phyloP scores from a whole-genome alignment of 2,113 vertebrate genomes.

The Carassius carassius region DNA sequence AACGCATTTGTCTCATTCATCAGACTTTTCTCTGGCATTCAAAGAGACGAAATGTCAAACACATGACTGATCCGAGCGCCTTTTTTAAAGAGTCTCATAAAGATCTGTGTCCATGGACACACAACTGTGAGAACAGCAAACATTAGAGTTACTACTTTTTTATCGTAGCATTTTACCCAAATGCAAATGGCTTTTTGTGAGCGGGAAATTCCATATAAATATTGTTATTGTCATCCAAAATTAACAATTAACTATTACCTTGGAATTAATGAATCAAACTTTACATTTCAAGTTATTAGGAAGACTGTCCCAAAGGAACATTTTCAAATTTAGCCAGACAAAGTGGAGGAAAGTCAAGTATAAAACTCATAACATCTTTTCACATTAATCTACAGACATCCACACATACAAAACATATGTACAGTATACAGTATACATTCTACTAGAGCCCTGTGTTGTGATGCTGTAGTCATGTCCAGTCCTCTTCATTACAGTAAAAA shows the following conservation, averaged over 20 bases:
- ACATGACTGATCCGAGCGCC: slow-evolving; percentile 15
- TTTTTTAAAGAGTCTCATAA: slow-evolving; percentile 46
- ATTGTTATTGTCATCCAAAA: background rate
- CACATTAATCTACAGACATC: slow-evolving; percentile 41
- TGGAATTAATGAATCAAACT: slow-evolving; percentile 15
- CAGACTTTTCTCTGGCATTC: slow-evolving; percentile 3
- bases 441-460: background rate
- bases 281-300: slow-evolving; percentile 37
- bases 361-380: slow-evolving; percentile 70
- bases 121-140: slow-evolving; percentile 50
- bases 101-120: slow-evolving; percentile 50
- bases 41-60: slow-evolving; percentile 7
- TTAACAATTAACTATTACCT: slow-evolving; percentile 21
- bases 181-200: slow-evolving; percentile 47
- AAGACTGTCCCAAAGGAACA: slow-evolving; percentile 19
- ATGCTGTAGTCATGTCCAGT: slow-evolving; percentile 7
- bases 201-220: slow-evolving; percentile 34
- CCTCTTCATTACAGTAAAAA: background rate
- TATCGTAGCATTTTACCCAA: slow-evolving; percentile 35
- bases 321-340: slow-evolving; percentile 42
- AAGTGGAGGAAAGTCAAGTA: slow-evolving; percentile 66
- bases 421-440: slow-evolving; percentile 38
- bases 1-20: slow-evolving; percentile 5
- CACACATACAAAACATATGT: slow-evolving; percentile 46
- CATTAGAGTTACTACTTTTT: slow-evolving; percentile 34